phyloP scores from a whole-genome alignment of 2,113 vertebrate genomes.

The Acrocephalus kingi region DNA sequence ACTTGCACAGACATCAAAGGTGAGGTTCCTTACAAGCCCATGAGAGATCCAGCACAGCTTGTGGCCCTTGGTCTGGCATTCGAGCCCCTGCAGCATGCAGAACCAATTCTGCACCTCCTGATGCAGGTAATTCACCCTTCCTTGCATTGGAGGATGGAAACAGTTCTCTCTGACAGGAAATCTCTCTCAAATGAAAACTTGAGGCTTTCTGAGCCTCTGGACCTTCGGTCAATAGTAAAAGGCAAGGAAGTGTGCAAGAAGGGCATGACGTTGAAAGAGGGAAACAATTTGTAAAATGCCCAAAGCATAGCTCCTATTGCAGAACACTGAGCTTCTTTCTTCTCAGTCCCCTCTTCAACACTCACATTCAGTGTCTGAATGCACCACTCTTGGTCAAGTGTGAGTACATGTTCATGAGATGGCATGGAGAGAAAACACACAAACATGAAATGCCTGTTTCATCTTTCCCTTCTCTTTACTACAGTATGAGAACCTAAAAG shows the following conservation, averaged over 20 bases:
- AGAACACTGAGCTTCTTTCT: background rate
- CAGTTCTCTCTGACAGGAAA: background rate
- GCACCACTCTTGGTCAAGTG: background rate
- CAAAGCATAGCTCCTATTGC: background rate
- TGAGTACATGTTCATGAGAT: background rate
- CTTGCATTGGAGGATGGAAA: background rate
- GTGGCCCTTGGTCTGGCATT: background rate
- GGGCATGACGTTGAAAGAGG: accelerated
- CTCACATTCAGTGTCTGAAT: background rate
- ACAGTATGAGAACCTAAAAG: background rate
- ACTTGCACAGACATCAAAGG: background rate
- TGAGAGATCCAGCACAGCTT: background rate
- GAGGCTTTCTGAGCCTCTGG: background rate
- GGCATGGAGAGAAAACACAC: background rate
- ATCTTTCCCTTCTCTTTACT: background rate
- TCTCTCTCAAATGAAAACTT: background rate
- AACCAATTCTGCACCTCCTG: background rate
- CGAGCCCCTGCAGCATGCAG: background rate
- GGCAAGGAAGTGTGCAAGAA: background rate
- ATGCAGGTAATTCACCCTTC: background rate
- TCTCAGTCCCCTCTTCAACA: background rate
- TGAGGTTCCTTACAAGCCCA: background rate
- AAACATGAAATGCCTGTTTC: background rate
- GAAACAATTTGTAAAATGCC: background rate
- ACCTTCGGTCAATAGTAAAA: background rate